These are phyloP conservation scores for Darevskia mixta DNA, from an alignment of 2,797 vertebrate genomes.

Conservation along the genomic window DNA sequence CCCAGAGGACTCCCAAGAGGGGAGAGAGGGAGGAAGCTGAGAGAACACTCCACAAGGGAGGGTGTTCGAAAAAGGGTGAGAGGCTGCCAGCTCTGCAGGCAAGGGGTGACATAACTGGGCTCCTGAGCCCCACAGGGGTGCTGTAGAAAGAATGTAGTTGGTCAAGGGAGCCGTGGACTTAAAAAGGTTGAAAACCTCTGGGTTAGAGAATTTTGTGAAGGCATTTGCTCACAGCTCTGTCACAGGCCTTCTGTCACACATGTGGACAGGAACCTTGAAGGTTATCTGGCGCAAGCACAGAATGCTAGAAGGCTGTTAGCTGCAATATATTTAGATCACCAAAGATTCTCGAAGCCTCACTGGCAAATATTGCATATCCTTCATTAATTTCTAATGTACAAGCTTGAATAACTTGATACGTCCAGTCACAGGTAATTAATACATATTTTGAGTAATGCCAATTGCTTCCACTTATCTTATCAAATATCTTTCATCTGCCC, in stretches of 20 bases:
- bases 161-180: too few species aligned
- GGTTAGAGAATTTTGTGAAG: too few species aligned
- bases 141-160: too few species aligned
- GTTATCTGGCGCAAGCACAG: background rate
- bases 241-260: background rate
- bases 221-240: background rate
- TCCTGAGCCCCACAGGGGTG: too few species aligned
- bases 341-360: background rate
- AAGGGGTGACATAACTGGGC: too few species aligned
- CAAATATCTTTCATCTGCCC: background rate
- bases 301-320: background rate
- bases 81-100: too few species aligned
- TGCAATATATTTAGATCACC: background rate
- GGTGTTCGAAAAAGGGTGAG: too few species aligned
- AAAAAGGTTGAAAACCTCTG: too few species aligned
- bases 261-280: background rate
- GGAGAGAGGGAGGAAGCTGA: too few species aligned
- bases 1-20: too few species aligned
- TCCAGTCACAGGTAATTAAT: constrained; percentile 7
- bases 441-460: constrained; percentile 20
- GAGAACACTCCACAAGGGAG: too few species aligned
- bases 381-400: constrained; percentile 2
- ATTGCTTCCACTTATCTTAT: background rate
- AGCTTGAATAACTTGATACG: background rate
- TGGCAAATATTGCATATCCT: constrained; percentile 5